Evolutionary conservation across 2,888 invertebrate genomes (phyloP).

Genomic region (Sceliomorpha sp.): DNA sequence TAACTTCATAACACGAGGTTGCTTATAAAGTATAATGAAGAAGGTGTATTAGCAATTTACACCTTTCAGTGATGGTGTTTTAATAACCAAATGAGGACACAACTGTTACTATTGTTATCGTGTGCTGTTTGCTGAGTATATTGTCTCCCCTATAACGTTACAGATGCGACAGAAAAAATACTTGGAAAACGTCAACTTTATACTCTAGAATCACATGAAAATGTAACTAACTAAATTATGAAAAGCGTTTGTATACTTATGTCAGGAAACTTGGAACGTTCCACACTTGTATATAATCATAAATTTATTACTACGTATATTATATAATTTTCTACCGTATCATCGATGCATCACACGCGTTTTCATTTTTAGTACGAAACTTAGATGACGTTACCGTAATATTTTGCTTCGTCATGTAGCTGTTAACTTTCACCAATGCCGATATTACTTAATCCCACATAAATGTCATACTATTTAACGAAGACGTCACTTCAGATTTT

Average conservation of each 20-base stretch:
- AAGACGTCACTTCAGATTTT: neutral
- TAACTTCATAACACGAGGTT: no score
- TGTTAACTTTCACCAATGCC: no score
- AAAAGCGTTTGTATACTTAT: neutral
- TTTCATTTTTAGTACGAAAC: no score
- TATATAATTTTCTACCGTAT: neutral
- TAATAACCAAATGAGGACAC: neutral
- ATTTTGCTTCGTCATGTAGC: neutral
- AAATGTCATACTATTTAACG: no score
- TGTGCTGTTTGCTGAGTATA: neutral
- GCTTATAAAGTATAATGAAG: neutral
- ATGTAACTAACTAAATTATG: conserved; percentile 5
- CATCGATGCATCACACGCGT: no score
- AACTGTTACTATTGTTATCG: neutral
- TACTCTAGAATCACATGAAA: no score
- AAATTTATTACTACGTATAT: no score
- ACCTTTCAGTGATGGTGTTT: neutral
- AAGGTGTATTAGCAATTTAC: no score
- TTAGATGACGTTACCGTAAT: no score
- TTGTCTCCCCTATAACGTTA: neutral
- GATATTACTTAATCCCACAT: no score
- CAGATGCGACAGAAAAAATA: neutral
- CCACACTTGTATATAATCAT: no score
- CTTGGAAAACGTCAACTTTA: conserved; percentile 4
- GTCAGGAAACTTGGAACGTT: no score